These are phyloP conservation scores for Vidua macroura DNA, from an alignment of 2,113 vertebrate species.

Conservation along the genomic window DNA sequence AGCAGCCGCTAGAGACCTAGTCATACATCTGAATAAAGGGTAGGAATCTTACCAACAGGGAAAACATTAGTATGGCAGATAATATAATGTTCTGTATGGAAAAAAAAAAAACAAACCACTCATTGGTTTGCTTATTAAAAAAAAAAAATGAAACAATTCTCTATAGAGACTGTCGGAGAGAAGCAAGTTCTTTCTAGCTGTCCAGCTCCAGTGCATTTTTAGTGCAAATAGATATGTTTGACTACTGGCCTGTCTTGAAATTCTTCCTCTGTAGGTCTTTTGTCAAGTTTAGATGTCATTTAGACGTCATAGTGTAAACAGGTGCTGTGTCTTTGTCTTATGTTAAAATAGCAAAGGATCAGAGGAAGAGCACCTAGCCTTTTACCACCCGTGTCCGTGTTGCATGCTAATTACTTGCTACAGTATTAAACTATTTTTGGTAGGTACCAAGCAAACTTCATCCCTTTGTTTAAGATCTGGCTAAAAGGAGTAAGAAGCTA, in stretches of 20 bases:
- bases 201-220: background rate
- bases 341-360: background rate
- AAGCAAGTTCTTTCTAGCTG: background rate
- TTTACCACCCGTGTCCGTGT: rapidly evolving
- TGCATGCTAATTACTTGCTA: background rate
- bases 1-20: background rate
- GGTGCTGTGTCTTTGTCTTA: background rate
- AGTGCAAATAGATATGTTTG: background rate
- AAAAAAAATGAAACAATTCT: background rate
- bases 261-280: background rate
- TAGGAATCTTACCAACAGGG: background rate
- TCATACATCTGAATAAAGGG: background rate
- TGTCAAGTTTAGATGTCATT: background rate
- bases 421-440: background rate
- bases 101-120: background rate
- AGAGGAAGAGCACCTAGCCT: background rate
- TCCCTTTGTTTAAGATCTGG: background rate
- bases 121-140: background rate
- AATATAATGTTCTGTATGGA: background rate
- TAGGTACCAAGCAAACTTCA: background rate
- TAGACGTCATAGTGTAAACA: background rate
- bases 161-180: background rate
- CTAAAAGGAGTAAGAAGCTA: background rate
- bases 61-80: conserved; percentile 3
- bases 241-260: background rate